Percentiles rank a stretch among this genome's conserved stretches.
Conservation (phyloP, 2,888 invertebrate genomes). For the Caenorhabditis doughertyi region DNA sequence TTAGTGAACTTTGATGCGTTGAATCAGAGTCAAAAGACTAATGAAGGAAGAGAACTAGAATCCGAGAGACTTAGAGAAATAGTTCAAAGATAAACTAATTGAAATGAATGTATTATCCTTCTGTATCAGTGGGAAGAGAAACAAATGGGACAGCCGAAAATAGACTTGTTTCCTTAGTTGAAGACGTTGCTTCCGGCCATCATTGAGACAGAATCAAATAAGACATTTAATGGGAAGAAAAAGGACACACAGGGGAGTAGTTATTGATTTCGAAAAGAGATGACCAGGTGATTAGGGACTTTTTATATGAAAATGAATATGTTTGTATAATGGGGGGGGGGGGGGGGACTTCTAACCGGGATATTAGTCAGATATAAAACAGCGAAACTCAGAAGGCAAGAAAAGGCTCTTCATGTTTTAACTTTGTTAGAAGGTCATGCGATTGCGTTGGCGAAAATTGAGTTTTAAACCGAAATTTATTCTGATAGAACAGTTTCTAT, state of each 20-base stretch:
- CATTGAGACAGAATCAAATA: slow-evolving; percentile 44
- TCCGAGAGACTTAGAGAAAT: not conserved
- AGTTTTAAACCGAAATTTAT: no score
- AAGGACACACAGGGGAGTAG: not conserved
- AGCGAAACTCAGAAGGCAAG: no score
- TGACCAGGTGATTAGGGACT: slow-evolving; percentile 35
- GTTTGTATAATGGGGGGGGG: no score
- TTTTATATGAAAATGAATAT: not conserved
- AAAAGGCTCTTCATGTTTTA: no score
- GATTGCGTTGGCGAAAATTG: no score
- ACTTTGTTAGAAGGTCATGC: no score
- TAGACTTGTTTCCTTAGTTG: slow-evolving; percentile 48
- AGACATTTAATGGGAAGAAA: slow-evolving; percentile 36
- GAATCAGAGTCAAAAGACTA: slow-evolving; percentile 14
- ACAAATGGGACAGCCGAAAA: slow-evolving; percentile 27
- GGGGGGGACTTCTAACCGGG: no score
- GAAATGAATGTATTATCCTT: slow-evolving; percentile 9
- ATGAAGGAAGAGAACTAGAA: slow-evolving; percentile 2
- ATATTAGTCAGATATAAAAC: no score
- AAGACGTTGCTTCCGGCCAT: slow-evolving; percentile 45
- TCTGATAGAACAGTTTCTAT: no score
- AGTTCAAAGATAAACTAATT: slow-evolving; percentile 47
- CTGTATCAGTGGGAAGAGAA: slow-evolving; percentile 8
- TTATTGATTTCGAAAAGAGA: slow-evolving; percentile 16
- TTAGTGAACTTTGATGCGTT: slow-evolving; percentile 9